Base-by-base conservation (phyloP, 2,888 invertebrate genomes). In the Mamestra brassicae region DNA sequence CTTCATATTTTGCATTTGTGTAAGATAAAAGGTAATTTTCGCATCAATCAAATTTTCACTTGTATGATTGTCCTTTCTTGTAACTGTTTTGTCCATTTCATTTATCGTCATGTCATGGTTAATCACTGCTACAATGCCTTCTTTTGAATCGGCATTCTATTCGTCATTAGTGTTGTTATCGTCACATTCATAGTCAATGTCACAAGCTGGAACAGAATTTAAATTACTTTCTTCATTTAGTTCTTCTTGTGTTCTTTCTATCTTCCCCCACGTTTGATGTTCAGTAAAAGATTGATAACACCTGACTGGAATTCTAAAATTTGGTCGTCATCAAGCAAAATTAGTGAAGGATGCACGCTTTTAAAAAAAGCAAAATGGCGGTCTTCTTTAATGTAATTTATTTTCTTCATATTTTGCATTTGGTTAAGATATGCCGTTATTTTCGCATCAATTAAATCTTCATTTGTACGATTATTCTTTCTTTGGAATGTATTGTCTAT, bases 221-320 rank as follows among this genome's bases (percentile, higher is more conserved):
- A 57, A 52, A 63, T 45, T 74, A 54, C 34, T 71, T 42, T 54
- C 78, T 71, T 10, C 38, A 50, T 34, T n/a, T 26, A 26, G 17
- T 11, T 61, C 70, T 47, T 78, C 54, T 38, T 17, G 4, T 60
- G 17, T 8, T n/a, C 10, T 11, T 42, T 10, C 5, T 38, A 38
- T 38, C 2, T 38, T 42, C 78, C 76, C 26, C 73, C 78, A 34
- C 71, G 78, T 84, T 85, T 85, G 58, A 84, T 85, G 74, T 79
- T 83, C 62, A 81, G 77, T 77, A 85, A 80, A 67, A 86, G 78
- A 76, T 79, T 80, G 73, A 85, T 71, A 66, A 86, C 86, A 60
- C 84, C 83, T 7, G 83, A 84, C 68, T 84, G 85, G 76, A 86
- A 85, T 68, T 84, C 78, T 55, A 82, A 82, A 50, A 73, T 76